Percentiles rank a stretch among this genome's conserved stretches.
Evolutionary conservation across 1,140 invertebrate species (phyloP).

Genomic region (Drosophila willistoni): DNA sequence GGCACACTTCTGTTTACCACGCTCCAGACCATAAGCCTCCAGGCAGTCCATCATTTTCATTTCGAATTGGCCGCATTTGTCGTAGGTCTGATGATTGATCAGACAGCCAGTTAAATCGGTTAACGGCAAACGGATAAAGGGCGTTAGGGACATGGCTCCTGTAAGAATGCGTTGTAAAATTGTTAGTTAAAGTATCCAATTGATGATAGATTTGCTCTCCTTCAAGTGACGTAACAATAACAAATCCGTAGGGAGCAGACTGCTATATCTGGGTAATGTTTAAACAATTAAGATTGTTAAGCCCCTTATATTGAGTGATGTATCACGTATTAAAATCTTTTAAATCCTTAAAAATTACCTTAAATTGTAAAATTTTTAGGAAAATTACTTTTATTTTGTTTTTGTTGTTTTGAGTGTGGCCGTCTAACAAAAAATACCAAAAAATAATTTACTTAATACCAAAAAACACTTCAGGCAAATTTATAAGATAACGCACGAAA

Average conservation of each 20-base stretch:
- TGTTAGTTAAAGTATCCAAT: background rate
- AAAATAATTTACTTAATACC: background rate
- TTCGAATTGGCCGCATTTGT: slow-evolving; percentile 87
- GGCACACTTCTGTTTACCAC: slow-evolving; percentile 85
- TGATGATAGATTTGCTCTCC: background rate
- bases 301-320: background rate
- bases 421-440: background rate
- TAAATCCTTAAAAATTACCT: background rate
- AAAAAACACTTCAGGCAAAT: background rate
- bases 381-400: slow-evolving; percentile 14
- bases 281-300: background rate
- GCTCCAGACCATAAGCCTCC: slow-evolving; percentile 88
- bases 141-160: slow-evolving; percentile 84
- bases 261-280: background rate
- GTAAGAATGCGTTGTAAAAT: background rate
- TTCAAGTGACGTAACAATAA: slow-evolving; percentile 10
- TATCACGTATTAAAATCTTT: background rate
- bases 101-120: slow-evolving; percentile 87
- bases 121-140: slow-evolving; percentile 86
- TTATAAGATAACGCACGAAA: background rate
- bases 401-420: slow-evolving; percentile 5
- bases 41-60: slow-evolving; percentile 88
- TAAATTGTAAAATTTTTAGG: background rate
- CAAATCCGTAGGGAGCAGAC: background rate
- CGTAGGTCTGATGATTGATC: slow-evolving; percentile 86